Conservation (phyloP, 2,797 vertebrate species). For the Scolopax rusticola region DNA sequence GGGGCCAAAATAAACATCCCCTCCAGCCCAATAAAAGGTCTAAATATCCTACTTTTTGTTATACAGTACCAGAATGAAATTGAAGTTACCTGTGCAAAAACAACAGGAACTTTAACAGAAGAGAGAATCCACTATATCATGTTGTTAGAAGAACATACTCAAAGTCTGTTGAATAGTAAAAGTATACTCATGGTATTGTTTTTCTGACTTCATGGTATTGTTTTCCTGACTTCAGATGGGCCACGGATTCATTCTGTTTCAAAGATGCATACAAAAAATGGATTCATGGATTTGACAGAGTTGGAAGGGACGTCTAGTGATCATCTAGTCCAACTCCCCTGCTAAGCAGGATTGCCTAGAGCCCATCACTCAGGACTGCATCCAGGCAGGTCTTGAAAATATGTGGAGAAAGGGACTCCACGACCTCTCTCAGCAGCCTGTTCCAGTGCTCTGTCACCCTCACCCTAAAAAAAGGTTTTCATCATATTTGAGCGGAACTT, state of each 20-base stretch:
- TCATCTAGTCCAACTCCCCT: no score
- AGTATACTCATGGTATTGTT: rapidly evolving
- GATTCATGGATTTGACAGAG: no score
- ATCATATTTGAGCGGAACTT: no score
- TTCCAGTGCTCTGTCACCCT: no score
- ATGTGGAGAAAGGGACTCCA: no score
- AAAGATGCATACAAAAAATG: not conserved
- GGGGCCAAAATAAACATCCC: not conserved
- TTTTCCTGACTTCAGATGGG: not conserved
- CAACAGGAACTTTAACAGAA: not conserved
- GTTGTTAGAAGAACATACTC: not conserved
- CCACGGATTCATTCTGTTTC: not conserved
- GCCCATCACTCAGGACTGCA: no score
- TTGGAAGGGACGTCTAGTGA: no score
- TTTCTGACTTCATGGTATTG: not conserved
- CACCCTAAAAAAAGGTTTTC: no score
- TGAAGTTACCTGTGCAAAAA: not conserved
- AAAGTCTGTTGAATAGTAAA: not conserved
- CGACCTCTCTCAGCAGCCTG: no score
- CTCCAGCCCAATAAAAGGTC: not conserved
- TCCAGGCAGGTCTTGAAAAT: no score
- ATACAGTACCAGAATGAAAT: not conserved
- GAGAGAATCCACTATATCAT: not conserved
- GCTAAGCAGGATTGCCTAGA: no score
- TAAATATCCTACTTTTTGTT: not conserved